Conservation (phyloP, 2,113 vertebrate genomes). For the Hippocampus mohnikei region DNA sequence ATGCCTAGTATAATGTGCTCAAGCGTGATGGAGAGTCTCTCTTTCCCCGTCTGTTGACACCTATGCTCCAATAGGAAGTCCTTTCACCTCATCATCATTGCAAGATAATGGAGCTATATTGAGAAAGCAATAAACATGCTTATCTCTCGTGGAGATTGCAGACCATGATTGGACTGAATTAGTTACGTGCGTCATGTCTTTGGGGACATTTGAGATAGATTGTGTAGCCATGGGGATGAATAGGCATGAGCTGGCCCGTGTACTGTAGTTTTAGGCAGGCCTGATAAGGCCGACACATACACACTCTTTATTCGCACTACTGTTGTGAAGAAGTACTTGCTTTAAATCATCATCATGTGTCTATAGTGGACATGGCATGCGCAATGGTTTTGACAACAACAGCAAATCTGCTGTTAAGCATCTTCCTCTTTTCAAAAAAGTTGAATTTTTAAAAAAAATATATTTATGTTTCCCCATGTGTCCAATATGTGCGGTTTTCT, state of each 20-base stretch:
- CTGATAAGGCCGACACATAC: neutral
- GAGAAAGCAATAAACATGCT: constrained; percentile 39
- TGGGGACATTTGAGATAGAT: neutral
- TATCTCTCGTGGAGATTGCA: constrained; percentile 20
- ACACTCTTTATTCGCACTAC: neutral
- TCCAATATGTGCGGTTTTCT: neutral
- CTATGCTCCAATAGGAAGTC: neutral
- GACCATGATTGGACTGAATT: constrained; percentile 12
- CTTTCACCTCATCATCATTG: neutral
- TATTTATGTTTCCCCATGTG: neutral
- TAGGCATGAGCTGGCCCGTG: neutral
- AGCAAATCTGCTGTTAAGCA: neutral
- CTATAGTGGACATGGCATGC: too few species aligned
- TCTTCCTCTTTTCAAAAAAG: neutral
- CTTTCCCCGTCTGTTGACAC: neutral
- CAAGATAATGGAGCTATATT: constrained; percentile 27
- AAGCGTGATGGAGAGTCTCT: too few species aligned
- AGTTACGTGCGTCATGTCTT: constrained; percentile 9
- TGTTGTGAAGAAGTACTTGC: neutral
- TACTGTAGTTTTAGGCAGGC: neutral
- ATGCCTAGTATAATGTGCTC: too few species aligned
- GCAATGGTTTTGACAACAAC: neutral
- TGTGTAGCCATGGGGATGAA: constrained; percentile 11
- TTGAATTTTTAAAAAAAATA: too few species aligned
- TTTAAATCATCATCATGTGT: too few species aligned